A percentile compares a stretch with the other conserved stretches of the same genome.
These are phyloP conservation scores for Protonibea diacanthus DNA, from an alignment of 2,797 vertebrate species.

Conservation along the genomic window DNA sequence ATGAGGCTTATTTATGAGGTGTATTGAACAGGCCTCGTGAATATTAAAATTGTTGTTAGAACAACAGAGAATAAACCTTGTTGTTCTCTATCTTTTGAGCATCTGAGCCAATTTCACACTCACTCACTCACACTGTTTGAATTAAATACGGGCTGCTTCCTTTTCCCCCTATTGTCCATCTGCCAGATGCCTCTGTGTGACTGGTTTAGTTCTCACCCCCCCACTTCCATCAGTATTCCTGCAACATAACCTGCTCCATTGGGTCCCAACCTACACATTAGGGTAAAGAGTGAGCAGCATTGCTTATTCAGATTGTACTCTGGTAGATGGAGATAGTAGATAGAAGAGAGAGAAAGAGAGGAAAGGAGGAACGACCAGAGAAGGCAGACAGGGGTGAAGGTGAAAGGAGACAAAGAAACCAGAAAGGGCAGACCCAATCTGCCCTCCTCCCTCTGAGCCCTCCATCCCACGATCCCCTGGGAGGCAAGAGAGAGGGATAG, in stretches of 20 bases:
- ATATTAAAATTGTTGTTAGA: conserved; percentile 33
- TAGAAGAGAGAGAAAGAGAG: conserved; percentile 23
- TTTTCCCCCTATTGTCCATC: conserved; percentile 52
- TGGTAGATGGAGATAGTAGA: conserved; percentile 29
- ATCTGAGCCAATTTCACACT: conserved; percentile 77
- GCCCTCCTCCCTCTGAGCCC: conserved; percentile 49
- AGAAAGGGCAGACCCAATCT: conserved; percentile 36
- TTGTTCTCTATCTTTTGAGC: conserved; percentile 53
- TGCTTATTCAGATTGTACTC: conserved; percentile 56
- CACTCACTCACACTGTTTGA: conserved; percentile 56
- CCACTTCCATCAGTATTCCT: conserved; percentile 71
- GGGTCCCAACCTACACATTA: conserved; percentile 63
- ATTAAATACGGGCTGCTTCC: conserved; percentile 60
- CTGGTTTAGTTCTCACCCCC: conserved; percentile 42
- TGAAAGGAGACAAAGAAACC: conserved; percentile 65
- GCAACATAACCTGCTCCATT: conserved; percentile 42
- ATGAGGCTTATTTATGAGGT: conserved; percentile 7
- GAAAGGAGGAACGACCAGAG: neutral
- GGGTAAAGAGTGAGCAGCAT: conserved; percentile 54
- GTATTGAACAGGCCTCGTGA: conserved; percentile 15
- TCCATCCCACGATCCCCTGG: conserved; percentile 55
- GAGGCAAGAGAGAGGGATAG: conserved; percentile 52
- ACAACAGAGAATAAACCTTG: conserved; percentile 23
- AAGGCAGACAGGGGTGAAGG: conserved; percentile 66
- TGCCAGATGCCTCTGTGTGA: conserved; percentile 57